Evolutionary conservation across 2,888 invertebrate species (phyloP).

Genomic region (Monoplex corrugatus): DNA sequence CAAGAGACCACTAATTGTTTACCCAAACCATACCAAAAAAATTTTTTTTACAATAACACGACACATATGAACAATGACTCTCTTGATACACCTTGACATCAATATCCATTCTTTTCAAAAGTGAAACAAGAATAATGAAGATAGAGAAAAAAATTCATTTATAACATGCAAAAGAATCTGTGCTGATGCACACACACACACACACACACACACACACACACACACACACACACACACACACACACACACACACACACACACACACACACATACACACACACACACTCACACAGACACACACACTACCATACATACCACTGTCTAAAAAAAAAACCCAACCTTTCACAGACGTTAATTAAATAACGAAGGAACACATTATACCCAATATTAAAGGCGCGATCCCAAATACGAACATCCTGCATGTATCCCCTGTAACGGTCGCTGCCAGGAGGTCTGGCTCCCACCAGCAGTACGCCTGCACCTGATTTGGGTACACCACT

Average conservation of each 20-base stretch:
- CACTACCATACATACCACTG: slow-evolving; percentile 24
- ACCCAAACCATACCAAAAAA: no score
- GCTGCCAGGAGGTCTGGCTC: slow-evolving; percentile 68
- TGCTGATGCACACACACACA: no score
- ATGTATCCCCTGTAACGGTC: slow-evolving; percentile 73
- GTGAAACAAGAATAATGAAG: neutral
- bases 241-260: slow-evolving; percentile 18
- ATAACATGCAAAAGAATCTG: no score
- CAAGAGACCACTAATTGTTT: no score
- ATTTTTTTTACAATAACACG: no score
- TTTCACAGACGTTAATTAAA: neutral
- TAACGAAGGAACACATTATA: slow-evolving; percentile 61
- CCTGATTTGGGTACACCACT: slow-evolving; percentile 41
- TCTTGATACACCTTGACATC: no score
- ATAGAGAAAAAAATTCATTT: no score
- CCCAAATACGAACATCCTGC: slow-evolving; percentile 78
- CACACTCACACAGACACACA: slow-evolving; percentile 2
- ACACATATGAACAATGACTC: no score
- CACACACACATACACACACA: slow-evolving; percentile 8
- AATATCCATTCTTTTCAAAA: no score
- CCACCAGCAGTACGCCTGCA: slow-evolving; percentile 70
- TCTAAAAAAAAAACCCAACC: no score
- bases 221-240: neutral
- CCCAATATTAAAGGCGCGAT: slow-evolving; percentile 70
- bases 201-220: neutral